Conservation (phyloP, 2,113 vertebrate genomes). For the Suncus etruscus region DNA sequence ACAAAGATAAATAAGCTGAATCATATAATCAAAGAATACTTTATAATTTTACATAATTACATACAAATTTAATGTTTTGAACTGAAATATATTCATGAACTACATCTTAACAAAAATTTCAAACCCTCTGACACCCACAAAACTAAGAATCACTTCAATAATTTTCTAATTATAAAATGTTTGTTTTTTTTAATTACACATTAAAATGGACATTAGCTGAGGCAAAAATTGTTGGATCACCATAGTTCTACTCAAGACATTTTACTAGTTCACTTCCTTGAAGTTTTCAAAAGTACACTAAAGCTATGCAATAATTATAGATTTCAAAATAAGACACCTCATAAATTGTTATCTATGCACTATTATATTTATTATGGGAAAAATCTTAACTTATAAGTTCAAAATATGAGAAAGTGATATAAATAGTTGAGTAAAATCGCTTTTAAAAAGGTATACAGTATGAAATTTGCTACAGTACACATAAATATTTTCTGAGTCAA, state of each 20-base stretch:
- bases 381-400: neutral
- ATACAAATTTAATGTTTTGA: neutral
- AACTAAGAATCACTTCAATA: neutral
- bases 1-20: constrained; percentile 2
- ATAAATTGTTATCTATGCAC: no score
- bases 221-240: no score
- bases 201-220: no score
- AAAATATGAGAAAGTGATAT: neutral
- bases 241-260: no score
- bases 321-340: no score
- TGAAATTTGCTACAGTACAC: neutral
- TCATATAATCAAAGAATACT: neutral
- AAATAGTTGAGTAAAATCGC: neutral
- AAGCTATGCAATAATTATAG: no score
- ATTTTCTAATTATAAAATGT: no score
- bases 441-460: neutral
- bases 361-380: neutral
- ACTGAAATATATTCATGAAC: neutral
- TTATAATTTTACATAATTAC: neutral
- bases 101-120: neutral
- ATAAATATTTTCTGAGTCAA: neutral
- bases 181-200: no score
- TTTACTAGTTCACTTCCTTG: no score
- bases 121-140: constrained; percentile 31
- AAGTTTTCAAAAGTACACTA: no score